Percentiles rank a stretch among this genome's conserved stretches.
Evolutionary conservation across 2,113 vertebrate genomes (phyloP).

Genomic region (Sinocyclocheilus rhinocerous): DNA sequence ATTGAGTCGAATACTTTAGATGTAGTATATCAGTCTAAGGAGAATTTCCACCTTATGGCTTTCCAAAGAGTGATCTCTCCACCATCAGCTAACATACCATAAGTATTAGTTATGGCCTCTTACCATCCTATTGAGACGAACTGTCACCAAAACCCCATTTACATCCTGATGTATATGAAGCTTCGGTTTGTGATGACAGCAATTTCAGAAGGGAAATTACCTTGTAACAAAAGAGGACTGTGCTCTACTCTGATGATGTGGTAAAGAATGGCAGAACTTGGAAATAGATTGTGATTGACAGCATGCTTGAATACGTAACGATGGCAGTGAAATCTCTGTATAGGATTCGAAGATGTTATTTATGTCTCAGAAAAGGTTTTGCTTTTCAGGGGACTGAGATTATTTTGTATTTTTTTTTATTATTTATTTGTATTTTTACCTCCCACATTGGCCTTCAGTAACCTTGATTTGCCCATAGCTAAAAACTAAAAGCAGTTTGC

Average conservation of each 20-base stretch:
- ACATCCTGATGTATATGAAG: constrained; percentile 51
- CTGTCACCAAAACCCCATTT: constrained; percentile 53
- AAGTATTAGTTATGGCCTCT: constrained; percentile 59
- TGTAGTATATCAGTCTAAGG: neutral
- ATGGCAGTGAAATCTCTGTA: neutral
- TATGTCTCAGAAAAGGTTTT: neutral
- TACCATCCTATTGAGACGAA: constrained; percentile 45
- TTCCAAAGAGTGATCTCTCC: constrained; percentile 56
- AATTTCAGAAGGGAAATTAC: constrained; percentile 56
- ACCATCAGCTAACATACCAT: constrained; percentile 45
- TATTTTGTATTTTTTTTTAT: too few relatives aligned
- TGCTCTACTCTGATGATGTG: neutral
- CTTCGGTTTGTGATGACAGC: constrained; percentile 45
- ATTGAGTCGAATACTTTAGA: neutral
- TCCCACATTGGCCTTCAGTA: constrained; percentile 11
- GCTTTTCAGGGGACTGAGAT: constrained; percentile 14
- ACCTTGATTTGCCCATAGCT: constrained; percentile 19
- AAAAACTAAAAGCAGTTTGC: constrained; percentile 26
- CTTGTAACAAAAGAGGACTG: constrained; percentile 27
- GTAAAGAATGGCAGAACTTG: neutral
- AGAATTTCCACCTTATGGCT: constrained; percentile 43
- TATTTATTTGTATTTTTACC: neutral
- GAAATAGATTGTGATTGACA: constrained; percentile 46
- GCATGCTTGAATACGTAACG: neutral
- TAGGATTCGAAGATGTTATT: neutral